Conservation (phyloP, 2,797 vertebrate genomes). For the Jordanella pulchra region DNA sequence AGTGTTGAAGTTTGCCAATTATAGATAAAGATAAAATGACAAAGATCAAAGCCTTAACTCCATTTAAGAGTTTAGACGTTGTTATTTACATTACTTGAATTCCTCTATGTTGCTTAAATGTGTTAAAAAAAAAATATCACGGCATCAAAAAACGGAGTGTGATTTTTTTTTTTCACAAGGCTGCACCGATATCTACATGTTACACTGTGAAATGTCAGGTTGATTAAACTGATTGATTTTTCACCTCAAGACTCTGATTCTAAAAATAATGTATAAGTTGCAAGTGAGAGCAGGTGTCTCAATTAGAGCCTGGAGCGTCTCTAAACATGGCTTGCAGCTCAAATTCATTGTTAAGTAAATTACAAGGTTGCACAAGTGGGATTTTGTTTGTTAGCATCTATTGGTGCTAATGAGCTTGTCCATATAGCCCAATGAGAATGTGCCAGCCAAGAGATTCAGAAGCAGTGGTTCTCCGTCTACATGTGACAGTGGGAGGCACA, state of each 20-base stretch:
- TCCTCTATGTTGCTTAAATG: background rate
- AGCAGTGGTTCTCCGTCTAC: conserved; percentile 40
- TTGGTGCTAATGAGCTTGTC: conserved; percentile 52
- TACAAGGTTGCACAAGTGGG: conserved; percentile 33
- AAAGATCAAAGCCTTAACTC: too few relatives aligned
- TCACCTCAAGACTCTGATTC: conserved; percentile 17
- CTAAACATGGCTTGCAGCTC: conserved; percentile 11
- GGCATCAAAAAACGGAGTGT: background rate
- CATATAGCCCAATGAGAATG: conserved; percentile 50
- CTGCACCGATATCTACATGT: background rate
- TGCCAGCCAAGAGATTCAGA: conserved; percentile 33
- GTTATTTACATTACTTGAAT: background rate
- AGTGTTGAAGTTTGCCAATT: too few relatives aligned
- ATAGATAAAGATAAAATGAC: too few relatives aligned
- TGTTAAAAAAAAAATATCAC: background rate
- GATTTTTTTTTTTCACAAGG: background rate
- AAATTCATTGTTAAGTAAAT: conserved; percentile 29
- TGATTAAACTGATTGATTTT: conserved; percentile 1
- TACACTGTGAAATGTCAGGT: background rate
- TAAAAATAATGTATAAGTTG: conserved; percentile 30
- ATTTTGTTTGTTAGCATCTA: conserved; percentile 42
- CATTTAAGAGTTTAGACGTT: too few relatives aligned
- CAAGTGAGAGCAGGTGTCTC: conserved; percentile 3
- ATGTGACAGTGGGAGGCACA: conserved; percentile 41
- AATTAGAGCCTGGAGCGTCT: conserved; percentile 21